Conservation (phyloP, 2,888 invertebrate genomes). For the Agrenia bidenticulata region DNA sequence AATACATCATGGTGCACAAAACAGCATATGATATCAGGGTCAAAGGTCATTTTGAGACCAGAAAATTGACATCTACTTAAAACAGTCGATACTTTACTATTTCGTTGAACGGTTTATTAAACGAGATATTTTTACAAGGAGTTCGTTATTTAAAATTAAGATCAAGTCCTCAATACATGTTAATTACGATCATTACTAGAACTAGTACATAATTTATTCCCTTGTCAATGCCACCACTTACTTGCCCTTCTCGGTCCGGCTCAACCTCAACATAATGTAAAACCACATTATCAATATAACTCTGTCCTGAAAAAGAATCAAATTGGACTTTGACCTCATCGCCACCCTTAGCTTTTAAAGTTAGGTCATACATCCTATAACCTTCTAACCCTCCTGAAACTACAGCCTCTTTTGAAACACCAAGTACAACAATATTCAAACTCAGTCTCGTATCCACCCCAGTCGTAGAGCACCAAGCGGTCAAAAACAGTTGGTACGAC, state of each 20-base stretch:
- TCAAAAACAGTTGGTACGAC: constrained; percentile 28
- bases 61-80: too few species aligned
- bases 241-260: too few species aligned
- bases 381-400: constrained; percentile 1
- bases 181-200: too few species aligned
- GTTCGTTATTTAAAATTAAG: too few species aligned
- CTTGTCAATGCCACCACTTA: too few species aligned
- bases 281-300: constrained; percentile 38
- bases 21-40: too few species aligned
- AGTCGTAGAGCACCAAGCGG: constrained; percentile 38
- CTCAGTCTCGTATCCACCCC: constrained; percentile 17
- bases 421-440: constrained; percentile 2
- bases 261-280: constrained; percentile 18
- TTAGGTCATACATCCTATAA: constrained; percentile 28
- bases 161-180: too few species aligned
- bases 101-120: too few species aligned
- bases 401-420: background rate
- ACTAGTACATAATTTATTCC: too few species aligned
- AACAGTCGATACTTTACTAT: too few species aligned
- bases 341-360: constrained; percentile 24
- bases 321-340: constrained; percentile 26
- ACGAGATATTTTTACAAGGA: background rate
- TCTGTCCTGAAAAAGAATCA: constrained; percentile 5
- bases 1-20: too few species aligned
- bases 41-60: too few species aligned